Evolutionary conservation across 2,888 invertebrate genomes (phyloP).

Genomic region (Malacosoma neustria): DNA sequence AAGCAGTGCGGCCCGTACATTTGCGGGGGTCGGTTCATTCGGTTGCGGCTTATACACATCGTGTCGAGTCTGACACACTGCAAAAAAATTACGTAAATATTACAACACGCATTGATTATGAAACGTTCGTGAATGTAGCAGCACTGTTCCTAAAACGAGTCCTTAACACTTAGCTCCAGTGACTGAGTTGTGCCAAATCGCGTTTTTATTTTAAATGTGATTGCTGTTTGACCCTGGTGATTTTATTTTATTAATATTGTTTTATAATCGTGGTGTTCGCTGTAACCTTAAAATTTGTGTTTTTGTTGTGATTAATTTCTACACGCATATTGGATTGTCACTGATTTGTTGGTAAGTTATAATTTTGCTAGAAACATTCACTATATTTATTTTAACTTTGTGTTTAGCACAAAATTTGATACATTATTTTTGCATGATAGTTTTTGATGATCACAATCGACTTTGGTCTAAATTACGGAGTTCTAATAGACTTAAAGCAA

Average conservation of each 20-base stretch:
- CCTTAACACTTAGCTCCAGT: constrained; percentile 26
- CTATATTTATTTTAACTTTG: too few relatives aligned
- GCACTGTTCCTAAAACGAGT: constrained; percentile 20
- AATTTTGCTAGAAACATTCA: too few relatives aligned
- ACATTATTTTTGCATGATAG: too few relatives aligned
- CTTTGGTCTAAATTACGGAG: too few relatives aligned
- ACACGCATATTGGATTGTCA: constrained; percentile 58
- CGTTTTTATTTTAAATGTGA: constrained; percentile 51
- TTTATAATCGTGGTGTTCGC: constrained; percentile 50
- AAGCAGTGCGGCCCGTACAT: constrained; percentile 71
- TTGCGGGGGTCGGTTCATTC: constrained; percentile 53
- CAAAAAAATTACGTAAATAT: constrained; percentile 74
- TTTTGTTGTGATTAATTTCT: constrained; percentile 55
- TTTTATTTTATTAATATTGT: constrained; percentile 57
- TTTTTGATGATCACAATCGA: too few relatives aligned
- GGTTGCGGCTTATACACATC: constrained; percentile 30
- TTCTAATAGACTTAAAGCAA: too few relatives aligned
- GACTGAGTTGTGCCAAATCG: constrained; percentile 27
- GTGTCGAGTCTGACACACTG: constrained; percentile 53
- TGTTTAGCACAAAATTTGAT: too few relatives aligned
- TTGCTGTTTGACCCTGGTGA: constrained; percentile 60
- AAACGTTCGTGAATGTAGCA: constrained; percentile 44
- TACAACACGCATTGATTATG: constrained; percentile 67
- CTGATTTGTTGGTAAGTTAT: constrained; percentile 47
- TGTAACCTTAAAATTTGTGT: constrained; percentile 45